phyloP scores from a whole-genome alignment of 2,113 vertebrate species.

The Cyanocitta stelleri region DNA sequence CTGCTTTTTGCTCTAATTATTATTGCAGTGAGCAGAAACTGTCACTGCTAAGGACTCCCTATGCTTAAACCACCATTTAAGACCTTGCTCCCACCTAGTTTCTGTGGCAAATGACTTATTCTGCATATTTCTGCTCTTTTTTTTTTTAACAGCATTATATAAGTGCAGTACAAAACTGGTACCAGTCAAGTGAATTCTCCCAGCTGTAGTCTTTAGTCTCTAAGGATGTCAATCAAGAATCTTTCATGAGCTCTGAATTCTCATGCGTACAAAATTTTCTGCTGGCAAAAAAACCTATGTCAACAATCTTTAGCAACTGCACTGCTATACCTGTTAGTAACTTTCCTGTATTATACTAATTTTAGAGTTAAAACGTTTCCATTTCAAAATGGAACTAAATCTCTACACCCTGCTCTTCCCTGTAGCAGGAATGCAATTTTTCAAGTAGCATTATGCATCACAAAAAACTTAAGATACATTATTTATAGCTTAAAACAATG shows the following conservation, averaged over 20 bases:
- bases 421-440: not conserved
- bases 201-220: not conserved
- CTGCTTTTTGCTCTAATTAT: not conserved
- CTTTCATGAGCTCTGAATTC: not conserved
- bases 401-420: not conserved
- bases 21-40: not conserved
- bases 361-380: not conserved
- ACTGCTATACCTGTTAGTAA: not conserved
- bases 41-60: not conserved
- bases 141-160: not conserved
- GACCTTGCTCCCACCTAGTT: not conserved
- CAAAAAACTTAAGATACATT: not conserved
- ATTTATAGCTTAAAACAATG: not conserved
- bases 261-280: not conserved
- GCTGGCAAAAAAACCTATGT: not conserved
- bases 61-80: not conserved
- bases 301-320: not conserved
- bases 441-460: not conserved
- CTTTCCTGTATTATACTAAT: not conserved
- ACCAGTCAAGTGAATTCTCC: not conserved
- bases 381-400: not conserved
- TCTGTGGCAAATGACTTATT: not conserved
- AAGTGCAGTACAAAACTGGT: not conserved
- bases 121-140: not conserved
- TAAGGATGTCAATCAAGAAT: not conserved